Base-by-base conservation (phyloP, 35 echinoderm and acorn worm species). In the Eucidaris tribuloides region DNA sequence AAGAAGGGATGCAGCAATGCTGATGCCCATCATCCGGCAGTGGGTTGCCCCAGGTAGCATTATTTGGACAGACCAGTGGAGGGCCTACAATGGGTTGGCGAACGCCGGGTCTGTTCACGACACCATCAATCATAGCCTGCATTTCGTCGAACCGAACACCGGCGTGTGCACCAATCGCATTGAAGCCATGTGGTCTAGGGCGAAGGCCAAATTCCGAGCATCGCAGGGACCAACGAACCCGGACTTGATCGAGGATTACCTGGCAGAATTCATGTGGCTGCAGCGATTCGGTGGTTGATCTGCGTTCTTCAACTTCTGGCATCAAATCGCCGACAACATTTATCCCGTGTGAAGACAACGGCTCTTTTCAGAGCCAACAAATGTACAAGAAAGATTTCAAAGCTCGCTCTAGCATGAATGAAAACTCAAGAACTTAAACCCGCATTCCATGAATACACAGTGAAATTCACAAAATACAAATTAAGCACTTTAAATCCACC, bases 1-100 rank as follows among this genome's bases (percentile, higher is more conserved):
- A 65, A 27, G 6, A 37, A 13, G 86, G 17, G 42, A 80, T 18
- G 86, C 86, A 20, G 58, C 57, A 2, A 88, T 45, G 7, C 56
- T 83, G 2, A 63, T 90, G 0, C 80, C 79, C 6, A 84, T 77
- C 23, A 84, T 90, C 33, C 39, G 84, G 36, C 39, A 72, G 1
- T 38, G 74, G 22, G 52, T 72, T 2, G n/a, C 40, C 46, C 80
- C 80, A 0, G 80, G 80, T 2, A 59, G 56, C 49, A 66, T 83
- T 50, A 78, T 90, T 20, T 80, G 82, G 49, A 84, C 49, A 3
- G 87, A 90, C 36, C 18, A 33, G 46, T 83, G 87, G 87, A 25
- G 40, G 14, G 45, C 80, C 2, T 83, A 90, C 46, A 46, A 27
- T 18, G 23, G 13, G 1, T 31, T 83, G 7, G 5, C 4, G 7